A percentile compares a stretch with the other conserved stretches of the same genome.
phyloP scores from a whole-genome alignment of 2,797 vertebrate genomes.

The Eutrigla gurnardus region DNA sequence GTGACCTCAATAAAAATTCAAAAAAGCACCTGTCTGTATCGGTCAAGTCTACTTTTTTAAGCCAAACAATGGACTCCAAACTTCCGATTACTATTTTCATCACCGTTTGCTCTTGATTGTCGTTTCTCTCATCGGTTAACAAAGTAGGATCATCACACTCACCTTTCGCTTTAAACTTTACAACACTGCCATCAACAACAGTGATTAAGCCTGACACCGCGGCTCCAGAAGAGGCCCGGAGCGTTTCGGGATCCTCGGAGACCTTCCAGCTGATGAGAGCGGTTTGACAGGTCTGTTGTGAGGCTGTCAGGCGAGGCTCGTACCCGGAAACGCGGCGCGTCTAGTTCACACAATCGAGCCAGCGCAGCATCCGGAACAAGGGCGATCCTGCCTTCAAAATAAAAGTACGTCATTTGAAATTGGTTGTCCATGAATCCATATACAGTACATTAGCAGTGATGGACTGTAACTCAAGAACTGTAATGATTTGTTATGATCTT shows the following conservation, averaged over 20 bases:
- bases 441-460: not conserved
- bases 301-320: constrained; percentile 49
- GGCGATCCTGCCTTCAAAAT: constrained; percentile 31
- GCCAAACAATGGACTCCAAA: not conserved
- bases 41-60: constrained; percentile 5
- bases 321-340: constrained; percentile 55
- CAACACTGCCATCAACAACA: constrained; percentile 26
- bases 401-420: constrained; percentile 7
- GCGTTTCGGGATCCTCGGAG: constrained; percentile 31
- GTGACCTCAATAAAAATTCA: not conserved
- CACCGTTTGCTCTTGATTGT: not conserved
- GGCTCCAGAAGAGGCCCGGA: constrained; percentile 32
- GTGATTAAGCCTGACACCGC: constrained; percentile 46
- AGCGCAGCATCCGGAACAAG: not conserved
- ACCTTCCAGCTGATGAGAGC: constrained; percentile 59
- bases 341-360: constrained; percentile 10
- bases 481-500: no score
- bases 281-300: constrained; percentile 74
- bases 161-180: constrained; percentile 33
- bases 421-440: not conserved
- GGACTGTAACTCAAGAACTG: not conserved
- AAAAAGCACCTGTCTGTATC: not conserved
- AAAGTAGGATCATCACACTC: constrained; percentile 10
- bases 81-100: not conserved
- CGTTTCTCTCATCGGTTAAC: constrained; percentile 8